Percentiles rank a stretch among this genome's conserved stretches.
phyloP scores from a whole-genome alignment of 2,888 invertebrate genomes.

The Hypercompe scribonia region DNA sequence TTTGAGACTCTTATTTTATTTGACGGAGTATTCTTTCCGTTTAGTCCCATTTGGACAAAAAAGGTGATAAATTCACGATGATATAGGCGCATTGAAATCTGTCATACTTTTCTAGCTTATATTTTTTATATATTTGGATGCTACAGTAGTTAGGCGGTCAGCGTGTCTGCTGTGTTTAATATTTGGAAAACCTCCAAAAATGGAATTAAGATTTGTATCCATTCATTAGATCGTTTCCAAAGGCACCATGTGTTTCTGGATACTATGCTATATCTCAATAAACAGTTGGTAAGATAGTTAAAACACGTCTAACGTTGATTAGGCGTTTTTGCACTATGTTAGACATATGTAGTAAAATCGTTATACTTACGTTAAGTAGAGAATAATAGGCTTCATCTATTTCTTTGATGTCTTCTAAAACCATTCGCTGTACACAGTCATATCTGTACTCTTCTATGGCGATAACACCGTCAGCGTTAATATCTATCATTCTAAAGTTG shows the following conservation, averaged over 20 bases:
- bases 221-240: not conserved
- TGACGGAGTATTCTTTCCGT: too few species aligned
- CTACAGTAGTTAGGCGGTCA: too few species aligned
- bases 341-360: not conserved
- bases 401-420: constrained; percentile 91
- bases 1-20: too few species aligned
- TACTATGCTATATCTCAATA: too few species aligned
- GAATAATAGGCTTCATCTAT: constrained; percentile 93
- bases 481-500: constrained; percentile 93
- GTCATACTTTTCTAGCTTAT: too few species aligned
- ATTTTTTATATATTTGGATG: too few species aligned
- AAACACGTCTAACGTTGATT: not conserved
- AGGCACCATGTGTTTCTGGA: too few species aligned
- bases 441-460: constrained; percentile 93
- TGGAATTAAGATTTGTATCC: not conserved
- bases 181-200: not conserved
- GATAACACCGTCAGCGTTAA: constrained; percentile 93
- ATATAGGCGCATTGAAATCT: too few species aligned
- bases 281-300: too few species aligned
- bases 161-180: too few species aligned
- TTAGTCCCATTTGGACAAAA: too few species aligned
- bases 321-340: not conserved
- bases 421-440: constrained; percentile 93
- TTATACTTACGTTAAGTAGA: constrained; percentile 89
- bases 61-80: too few species aligned